Base-by-base conservation (phyloP, 2,888 invertebrate species). In the Archips xylosteana region DNA sequence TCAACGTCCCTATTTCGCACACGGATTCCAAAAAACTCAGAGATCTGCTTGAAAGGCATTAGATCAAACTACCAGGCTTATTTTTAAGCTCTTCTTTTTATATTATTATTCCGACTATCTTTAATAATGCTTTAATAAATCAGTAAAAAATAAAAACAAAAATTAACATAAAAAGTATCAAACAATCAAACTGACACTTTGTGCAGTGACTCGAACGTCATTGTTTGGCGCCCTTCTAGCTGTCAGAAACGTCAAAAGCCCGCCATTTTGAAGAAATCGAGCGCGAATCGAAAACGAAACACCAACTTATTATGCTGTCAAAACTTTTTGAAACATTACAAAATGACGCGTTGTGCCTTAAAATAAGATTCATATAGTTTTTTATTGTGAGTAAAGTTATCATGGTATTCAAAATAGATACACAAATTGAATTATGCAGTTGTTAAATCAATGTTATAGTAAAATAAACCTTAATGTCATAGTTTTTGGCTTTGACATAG, bases 171-270 rank as follows among this genome's bases (percentile, higher is more conserved):
- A 59, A 71, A 64, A 71, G 65, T 54, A 65, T 15, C 69, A 34
- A 69, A 65, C 64, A 65, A 61, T 73, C 45, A 73, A 74, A 65
- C 15, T 54, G 60, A 70, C 64, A 64, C 61, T 70, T 65, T 65
- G 32, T 49, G 60, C 74, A 74, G 74, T 74, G 74, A 74, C 70
- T 74, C 65, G 65, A 51, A 70, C 51, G 59, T 60, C 74, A 76
- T 78, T 78, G 77, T 80, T 79, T 78, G 75, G 73, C 79, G 77
- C 79, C 80, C 80, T 76, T 70, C 74, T 74, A 82, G 76, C 82
- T 85, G 89, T 89, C 89, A 89, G 80, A 87, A 87, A 82, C 81
- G 87, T 86, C 88, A 89, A 82, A 77, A 82, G 82, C 80, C 82
- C 80, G 82, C 82, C 78, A 80, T 79, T 87, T 85, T 82, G 82